Base-by-base conservation (phyloP, 1,140 invertebrate genomes). In the Bombus confusus region DNA sequence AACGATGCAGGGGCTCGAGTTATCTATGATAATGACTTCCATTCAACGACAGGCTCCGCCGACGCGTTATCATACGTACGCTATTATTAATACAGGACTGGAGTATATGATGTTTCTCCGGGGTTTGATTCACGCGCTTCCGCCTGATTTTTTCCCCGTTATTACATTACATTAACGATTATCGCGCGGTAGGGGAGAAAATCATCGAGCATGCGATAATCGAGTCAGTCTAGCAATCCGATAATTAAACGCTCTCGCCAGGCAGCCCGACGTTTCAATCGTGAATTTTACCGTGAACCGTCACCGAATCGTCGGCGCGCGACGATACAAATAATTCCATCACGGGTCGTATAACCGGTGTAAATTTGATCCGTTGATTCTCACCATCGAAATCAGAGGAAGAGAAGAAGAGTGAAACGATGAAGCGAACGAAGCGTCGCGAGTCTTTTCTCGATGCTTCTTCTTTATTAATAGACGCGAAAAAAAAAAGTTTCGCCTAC, bases 121-220 rank as follows among this genome's bases (percentile, higher is more conserved):
- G 83, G 76, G 83, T 71, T 84, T 79, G 83, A 84, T 84, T 84
- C 69, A 72, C 52, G 31, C 76, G 68, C 10, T 84, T 84, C 83
- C 39, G 75, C 74, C 83, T 79, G 83, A 84, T 80, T 84, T 84
- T 84, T 84, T 71, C 80, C 83, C 83, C 52, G 83, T 79, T 79
- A 47, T 72, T 79, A 79, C 82, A 79, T 84, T 84, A 71, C 75
- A 79, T 72, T 78, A 79, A 84, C 83, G 83, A 84, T 84, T 80
- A 80, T 71, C 76, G 31, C 66, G 39, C 10, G 34, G 31, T 39
- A 79, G 76, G 75, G 83, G 83, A 79, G 83, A 84, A 80, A 84
- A 72, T 80, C 76, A 80, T 84, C 75, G 83, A 80, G 83, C 76
- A 84, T 72, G n/a, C 52, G 75, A 62, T 84, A 84, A 84, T 84